phyloP scores from a whole-genome alignment of 2,888 invertebrate genomes.

The Pomacea canaliculata region DNA sequence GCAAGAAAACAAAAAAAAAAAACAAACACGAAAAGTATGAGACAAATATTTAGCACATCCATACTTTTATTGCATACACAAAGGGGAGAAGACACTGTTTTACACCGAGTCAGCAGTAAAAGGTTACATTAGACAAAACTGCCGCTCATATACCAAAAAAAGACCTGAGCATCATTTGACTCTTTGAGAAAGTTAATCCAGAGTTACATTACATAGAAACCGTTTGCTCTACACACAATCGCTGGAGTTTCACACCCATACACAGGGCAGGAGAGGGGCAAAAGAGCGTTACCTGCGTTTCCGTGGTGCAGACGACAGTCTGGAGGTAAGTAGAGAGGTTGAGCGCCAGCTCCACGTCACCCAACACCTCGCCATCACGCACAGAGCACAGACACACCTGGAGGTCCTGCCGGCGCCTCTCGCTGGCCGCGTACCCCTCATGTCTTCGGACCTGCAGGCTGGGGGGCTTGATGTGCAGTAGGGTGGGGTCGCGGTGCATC shows the following conservation, averaged over 20 bases:
- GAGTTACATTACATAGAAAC: too few relatives aligned
- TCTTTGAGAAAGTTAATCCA: too few relatives aligned
- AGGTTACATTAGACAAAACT: too few relatives aligned
- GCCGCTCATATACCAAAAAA: too few relatives aligned
- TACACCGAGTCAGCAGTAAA: too few relatives aligned
- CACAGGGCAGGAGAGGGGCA: background rate
- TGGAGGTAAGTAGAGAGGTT: conserved; percentile 60
- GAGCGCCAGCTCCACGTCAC: conserved; percentile 51
- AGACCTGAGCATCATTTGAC: too few relatives aligned
- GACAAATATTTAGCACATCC: too few relatives aligned
- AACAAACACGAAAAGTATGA: too few relatives aligned
- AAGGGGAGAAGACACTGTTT: too few relatives aligned
- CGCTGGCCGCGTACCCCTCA: conserved; percentile 65
- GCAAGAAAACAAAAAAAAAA: background rate
- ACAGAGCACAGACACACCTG: conserved; percentile 57
- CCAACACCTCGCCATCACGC: conserved; percentile 59
- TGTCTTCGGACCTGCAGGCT: conserved; percentile 52
- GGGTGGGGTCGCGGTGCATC: conserved; percentile 54
- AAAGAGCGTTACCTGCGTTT: conserved; percentile 44
- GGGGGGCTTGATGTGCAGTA: conserved; percentile 51
- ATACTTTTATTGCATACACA: too few relatives aligned
- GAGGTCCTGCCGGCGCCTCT: conserved; percentile 51
- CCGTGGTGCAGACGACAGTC: conserved; percentile 58
- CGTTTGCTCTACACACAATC: too few relatives aligned
- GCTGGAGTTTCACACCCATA: too few relatives aligned